phyloP scores from a whole-genome alignment of 2,888 invertebrate species.

The Lithophane leautieri region DNA sequence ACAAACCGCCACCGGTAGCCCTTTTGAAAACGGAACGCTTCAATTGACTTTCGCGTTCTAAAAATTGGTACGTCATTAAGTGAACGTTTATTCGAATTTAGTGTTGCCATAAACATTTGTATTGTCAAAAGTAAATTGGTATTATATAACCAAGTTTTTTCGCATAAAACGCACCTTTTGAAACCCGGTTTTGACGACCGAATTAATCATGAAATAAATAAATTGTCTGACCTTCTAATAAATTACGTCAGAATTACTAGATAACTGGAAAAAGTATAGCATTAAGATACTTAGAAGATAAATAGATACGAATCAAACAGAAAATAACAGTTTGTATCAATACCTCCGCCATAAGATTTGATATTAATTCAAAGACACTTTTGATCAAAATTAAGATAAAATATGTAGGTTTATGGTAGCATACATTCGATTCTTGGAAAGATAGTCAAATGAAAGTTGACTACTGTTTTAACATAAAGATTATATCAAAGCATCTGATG shows the following conservation, averaged over 20 bases:
- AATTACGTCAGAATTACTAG: slow-evolving; percentile 23
- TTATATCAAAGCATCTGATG: slow-evolving; percentile 47
- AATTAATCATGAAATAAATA: slow-evolving; percentile 8
- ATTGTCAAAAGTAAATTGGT: slow-evolving; percentile 55
- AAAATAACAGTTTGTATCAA: slow-evolving; percentile 61
- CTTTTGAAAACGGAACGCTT: slow-evolving; percentile 79
- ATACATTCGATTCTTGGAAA: slow-evolving; percentile 66
- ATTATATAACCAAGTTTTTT: slow-evolving; percentile 27
- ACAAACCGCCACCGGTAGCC: slow-evolving; percentile 81
- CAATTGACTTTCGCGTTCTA: slow-evolving; percentile 73
- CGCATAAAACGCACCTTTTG: slow-evolving; percentile 10
- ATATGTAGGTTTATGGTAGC: slow-evolving; percentile 68
- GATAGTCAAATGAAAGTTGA: slow-evolving; percentile 71
- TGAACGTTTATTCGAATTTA: slow-evolving; percentile 51
- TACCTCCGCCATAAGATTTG: slow-evolving; percentile 50
- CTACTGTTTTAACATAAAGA: slow-evolving; percentile 72
- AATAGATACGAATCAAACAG: slow-evolving; percentile 57
- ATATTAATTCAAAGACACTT: slow-evolving; percentile 61
- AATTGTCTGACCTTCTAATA: neutral
- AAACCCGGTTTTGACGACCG: neutral
- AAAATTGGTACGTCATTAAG: slow-evolving; percentile 71
- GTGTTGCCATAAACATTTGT: slow-evolving; percentile 56
- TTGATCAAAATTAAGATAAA: slow-evolving; percentile 67
- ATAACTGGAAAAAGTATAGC: slow-evolving; percentile 28
- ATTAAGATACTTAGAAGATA: slow-evolving; percentile 37